Conservation (phyloP, 2,888 invertebrate species). For the Drosophila birchii region DNA sequence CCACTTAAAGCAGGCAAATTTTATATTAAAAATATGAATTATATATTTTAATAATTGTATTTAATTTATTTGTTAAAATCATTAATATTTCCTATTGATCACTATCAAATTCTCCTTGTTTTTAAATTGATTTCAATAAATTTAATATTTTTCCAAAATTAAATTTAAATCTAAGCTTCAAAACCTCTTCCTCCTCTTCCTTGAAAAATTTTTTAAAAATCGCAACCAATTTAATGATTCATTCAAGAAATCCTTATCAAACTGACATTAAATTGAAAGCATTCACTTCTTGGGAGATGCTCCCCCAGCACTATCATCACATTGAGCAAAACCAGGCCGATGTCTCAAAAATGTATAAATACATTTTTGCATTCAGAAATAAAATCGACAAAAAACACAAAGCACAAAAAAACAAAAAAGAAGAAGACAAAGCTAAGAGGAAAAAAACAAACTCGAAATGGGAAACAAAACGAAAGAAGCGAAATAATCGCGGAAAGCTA, state of each 20-base stretch:
- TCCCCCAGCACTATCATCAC: conserved; percentile 14
- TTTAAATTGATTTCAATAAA: no score
- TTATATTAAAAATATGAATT: no score
- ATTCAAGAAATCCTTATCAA: conserved; percentile 11
- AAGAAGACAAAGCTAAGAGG: neutral
- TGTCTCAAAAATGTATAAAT: conserved; percentile 56
- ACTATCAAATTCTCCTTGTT: neutral
- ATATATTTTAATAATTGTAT: neutral
- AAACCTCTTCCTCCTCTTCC: no score
- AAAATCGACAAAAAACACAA: conserved; percentile 36
- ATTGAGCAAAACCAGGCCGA: conserved; percentile 31
- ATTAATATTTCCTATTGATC: neutral
- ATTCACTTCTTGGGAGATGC: conserved; percentile 1
- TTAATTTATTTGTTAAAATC: neutral
- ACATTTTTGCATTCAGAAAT: conserved; percentile 52
- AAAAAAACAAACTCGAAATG: conserved; percentile 11
- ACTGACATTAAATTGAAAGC: neutral
- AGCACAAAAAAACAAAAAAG: neutral
- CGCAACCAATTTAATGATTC: conserved; percentile 12
- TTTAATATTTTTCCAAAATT: neutral
- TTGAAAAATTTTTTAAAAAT: neutral
- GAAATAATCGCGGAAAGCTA: conserved; percentile 73
- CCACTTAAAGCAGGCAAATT: no score
- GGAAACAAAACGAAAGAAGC: conserved; percentile 36
- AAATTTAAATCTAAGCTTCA: no score